These are phyloP conservation scores for Pangasius macronema DNA, from an alignment of 2,797 vertebrate species.

Conservation along the genomic window DNA sequence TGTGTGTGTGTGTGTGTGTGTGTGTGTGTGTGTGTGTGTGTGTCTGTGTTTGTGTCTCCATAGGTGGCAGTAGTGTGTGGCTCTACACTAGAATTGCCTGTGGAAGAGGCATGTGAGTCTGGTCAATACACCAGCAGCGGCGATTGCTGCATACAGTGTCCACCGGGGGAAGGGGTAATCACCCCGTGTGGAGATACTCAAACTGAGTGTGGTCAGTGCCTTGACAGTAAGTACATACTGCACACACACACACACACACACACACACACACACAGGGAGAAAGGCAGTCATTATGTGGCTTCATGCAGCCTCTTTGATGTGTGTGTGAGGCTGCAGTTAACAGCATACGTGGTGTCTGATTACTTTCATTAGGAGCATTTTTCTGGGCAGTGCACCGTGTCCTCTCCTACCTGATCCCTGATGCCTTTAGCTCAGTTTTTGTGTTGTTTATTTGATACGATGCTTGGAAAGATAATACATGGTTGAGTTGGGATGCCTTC, in stretches of 20 bases:
- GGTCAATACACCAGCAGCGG: slow-evolving; percentile 75
- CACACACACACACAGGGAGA: slow-evolving; percentile 19
- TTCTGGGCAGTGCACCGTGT: slow-evolving; percentile 12
- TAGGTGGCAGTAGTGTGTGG: slow-evolving; percentile 75
- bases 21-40: slow-evolving; percentile 46
- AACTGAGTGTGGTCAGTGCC: slow-evolving; percentile 86
- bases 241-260: slow-evolving; percentile 23
- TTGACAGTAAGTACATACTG: slow-evolving; percentile 90
- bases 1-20: slow-evolving; percentile 44
- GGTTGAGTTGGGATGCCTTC: background rate
- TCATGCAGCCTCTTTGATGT: slow-evolving; percentile 15
- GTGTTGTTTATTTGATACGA: background rate
- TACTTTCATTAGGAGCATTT: slow-evolving; percentile 16
- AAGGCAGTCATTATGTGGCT: slow-evolving; percentile 21
- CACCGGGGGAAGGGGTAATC: slow-evolving; percentile 86
- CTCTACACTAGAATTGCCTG: slow-evolving; percentile 69
- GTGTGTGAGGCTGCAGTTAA: background rate
- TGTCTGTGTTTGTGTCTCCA: slow-evolving; percentile 40
- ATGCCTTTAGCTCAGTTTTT: background rate
- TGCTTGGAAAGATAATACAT: slow-evolving; percentile 8
- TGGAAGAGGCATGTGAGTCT: slow-evolving; percentile 74
- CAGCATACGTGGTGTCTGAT: slow-evolving; percentile 12
- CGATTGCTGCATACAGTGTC: slow-evolving; percentile 87
- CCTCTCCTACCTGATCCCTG: slow-evolving; percentile 11
- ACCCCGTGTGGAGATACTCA: slow-evolving; percentile 81